Conservation (phyloP, 1,140 invertebrate species). For the Drosophila ohnishii region DNA sequence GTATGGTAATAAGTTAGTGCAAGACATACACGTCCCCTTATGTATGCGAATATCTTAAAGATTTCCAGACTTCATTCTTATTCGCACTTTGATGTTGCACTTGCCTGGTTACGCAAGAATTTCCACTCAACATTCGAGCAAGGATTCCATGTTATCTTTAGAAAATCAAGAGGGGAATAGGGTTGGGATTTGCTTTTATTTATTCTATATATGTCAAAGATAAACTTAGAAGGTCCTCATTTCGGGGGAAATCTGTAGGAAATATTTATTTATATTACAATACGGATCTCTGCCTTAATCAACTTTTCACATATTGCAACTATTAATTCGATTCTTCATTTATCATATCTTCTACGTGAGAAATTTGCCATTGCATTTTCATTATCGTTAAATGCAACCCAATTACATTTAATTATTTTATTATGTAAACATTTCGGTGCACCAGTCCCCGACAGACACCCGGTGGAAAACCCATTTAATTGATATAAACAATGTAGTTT, state of each 20-base stretch:
- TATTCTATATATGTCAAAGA: background rate
- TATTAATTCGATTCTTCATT: slow-evolving; percentile 11
- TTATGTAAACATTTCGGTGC: slow-evolving; percentile 45
- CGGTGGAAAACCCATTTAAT: slow-evolving; percentile 43
- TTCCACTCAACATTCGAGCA: background rate
- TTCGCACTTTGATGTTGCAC: slow-evolving; percentile 48
- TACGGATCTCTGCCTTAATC: background rate
- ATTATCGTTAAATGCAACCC: slow-evolving; percentile 41
- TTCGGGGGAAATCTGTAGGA: background rate
- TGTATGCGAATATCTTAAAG: slow-evolving; percentile 33
- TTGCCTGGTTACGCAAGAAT: slow-evolving; percentile 9
- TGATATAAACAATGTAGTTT: slow-evolving; percentile 58
- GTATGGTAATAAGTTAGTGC: slow-evolving; percentile 69
- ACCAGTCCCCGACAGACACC: slow-evolving; percentile 17
- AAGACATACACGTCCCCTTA: slow-evolving; percentile 5
- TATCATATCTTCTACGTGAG: background rate
- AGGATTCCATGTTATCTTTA: background rate
- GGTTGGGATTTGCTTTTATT: background rate
- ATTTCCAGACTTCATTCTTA: slow-evolving; percentile 25
- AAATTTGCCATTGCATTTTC: slow-evolving; percentile 7
- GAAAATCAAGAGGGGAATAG: background rate
- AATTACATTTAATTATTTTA: slow-evolving; percentile 69
- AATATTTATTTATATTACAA: background rate
- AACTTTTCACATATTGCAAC: background rate
- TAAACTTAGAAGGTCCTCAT: background rate